Base-by-base conservation (phyloP, 1,140 invertebrate species). In the Proctacanthus coquilletti region DNA sequence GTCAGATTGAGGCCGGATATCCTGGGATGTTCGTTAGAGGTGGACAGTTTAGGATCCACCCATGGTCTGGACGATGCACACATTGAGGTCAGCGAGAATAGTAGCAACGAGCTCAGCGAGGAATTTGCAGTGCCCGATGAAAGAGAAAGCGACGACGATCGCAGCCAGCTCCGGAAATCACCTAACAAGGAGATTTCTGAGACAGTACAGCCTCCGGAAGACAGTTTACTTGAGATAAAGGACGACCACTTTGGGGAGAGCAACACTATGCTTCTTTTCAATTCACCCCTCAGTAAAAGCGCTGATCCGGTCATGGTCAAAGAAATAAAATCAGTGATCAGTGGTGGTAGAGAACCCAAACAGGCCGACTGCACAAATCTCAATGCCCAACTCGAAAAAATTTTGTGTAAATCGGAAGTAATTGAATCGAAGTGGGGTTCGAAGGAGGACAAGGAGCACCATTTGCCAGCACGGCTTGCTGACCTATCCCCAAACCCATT, bases 1-100 rank as follows among this genome's bases (percentile, higher is more conserved):
- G 56, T 86, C 20, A 64, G 65, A 20, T 49, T 87, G 18, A 66
- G 71, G 43, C 81, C 85, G 0, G 54, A 66, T n/a, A 51, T 77
- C 17, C 72, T 86, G 33, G n/a, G n/a, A n/a, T n/a, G n/a, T n/a
- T n/a, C n/a, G n/a, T n/a, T n/a, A n/a, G n/a, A n/a, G n/a, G n/a
- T n/a, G n/a, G n/a, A n/a, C n/a, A n/a, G n/a, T n/a, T n/a, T n/a
- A n/a, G n/a, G n/a, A n/a, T n/a, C n/a, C n/a, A n/a, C n/a, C n/a
- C n/a, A n/a, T n/a, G n/a, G n/a, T n/a, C n/a, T n/a, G n/a, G n/a
- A n/a, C n/a, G n/a, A n/a, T n/a, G n/a, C n/a, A n/a, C n/a, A n/a
- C n/a, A n/a, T n/a, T n/a, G n/a, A n/a, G n/a, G n/a, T n/a, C n/a
- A n/a, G n/a, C n/a, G n/a, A n/a, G n/a, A n/a, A n/a, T n/a, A n/a